Conservation (phyloP, 2,888 invertebrate genomes). For the Cheilosia scutellata region DNA sequence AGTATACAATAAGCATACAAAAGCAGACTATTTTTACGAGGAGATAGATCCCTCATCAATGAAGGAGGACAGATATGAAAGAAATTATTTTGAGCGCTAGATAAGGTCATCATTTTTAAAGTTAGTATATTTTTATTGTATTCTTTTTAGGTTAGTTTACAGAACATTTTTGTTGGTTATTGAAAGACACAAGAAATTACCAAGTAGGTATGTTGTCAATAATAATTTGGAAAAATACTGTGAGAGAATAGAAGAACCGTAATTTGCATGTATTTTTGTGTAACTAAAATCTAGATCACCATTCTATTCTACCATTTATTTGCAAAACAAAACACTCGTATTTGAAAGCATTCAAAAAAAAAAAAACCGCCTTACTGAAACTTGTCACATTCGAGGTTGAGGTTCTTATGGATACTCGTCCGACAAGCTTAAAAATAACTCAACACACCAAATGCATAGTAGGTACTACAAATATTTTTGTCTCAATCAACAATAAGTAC, state of each 20-base stretch:
- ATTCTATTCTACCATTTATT: too few relatives aligned
- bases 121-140: background rate
- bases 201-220: too few relatives aligned
- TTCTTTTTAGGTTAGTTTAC: background rate
- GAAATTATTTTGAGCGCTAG: conserved; percentile 72
- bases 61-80: conserved; percentile 74
- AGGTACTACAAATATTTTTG: background rate
- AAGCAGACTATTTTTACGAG: conserved; percentile 49
- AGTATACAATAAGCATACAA: conserved; percentile 65
- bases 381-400: too few relatives aligned
- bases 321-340: background rate
- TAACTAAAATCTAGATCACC: too few relatives aligned
- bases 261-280: too few relatives aligned
- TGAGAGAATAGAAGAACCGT: too few relatives aligned
- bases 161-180: too few relatives aligned
- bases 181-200: too few relatives aligned
- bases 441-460: too few relatives aligned
- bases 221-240: too few relatives aligned
- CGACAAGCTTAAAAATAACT: too few relatives aligned
- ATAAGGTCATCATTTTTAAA: conserved; percentile 5
- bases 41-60: conserved; percentile 38
- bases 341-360: background rate
- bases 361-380: background rate
- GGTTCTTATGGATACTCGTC: too few relatives aligned
- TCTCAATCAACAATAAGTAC: background rate